Evolutionary conservation across 2,113 vertebrate species (phyloP).

Genomic region (Ciconia boyciana): DNA sequence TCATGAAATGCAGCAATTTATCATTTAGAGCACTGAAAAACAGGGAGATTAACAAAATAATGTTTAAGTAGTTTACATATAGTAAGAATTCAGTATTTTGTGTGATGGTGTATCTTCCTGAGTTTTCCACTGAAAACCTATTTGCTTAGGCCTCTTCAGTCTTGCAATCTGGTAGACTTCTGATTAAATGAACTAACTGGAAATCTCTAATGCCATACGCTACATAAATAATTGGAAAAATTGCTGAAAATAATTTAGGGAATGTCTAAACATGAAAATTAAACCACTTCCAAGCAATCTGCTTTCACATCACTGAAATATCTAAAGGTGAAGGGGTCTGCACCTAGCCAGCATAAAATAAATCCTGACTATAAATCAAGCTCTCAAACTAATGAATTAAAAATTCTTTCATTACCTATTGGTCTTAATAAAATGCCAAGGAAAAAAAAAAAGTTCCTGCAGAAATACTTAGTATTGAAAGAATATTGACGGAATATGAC

Average conservation of each 20-base stretch:
- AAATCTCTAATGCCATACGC: not conserved
- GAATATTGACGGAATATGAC: not conserved
- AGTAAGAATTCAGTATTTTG: not conserved
- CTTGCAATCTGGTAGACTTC: not conserved
- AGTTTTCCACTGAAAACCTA: not conserved
- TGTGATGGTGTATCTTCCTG: not conserved
- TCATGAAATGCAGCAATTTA: not conserved
- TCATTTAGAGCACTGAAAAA: not conserved
- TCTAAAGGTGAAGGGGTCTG: not conserved
- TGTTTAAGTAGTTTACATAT: not conserved
- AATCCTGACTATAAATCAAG: constrained; percentile 44
- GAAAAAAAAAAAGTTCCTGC: not conserved
- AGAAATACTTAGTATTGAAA: constrained; percentile 46
- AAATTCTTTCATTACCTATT: constrained; percentile 3
- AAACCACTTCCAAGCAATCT: not conserved
- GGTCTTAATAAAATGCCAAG: not conserved
- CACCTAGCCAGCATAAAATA: not conserved
- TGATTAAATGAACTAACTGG: not conserved
- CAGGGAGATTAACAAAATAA: not conserved
- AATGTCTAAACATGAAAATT: not conserved
- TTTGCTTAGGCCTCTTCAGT: not conserved
- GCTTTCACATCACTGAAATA: constrained; percentile 8
- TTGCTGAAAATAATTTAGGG: not conserved
- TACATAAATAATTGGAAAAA: not conserved
- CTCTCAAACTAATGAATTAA: constrained; percentile 7